Evolutionary conservation across 2,797 vertebrate species (phyloP).

Genomic region (Brachyalestes nurse): DNA sequence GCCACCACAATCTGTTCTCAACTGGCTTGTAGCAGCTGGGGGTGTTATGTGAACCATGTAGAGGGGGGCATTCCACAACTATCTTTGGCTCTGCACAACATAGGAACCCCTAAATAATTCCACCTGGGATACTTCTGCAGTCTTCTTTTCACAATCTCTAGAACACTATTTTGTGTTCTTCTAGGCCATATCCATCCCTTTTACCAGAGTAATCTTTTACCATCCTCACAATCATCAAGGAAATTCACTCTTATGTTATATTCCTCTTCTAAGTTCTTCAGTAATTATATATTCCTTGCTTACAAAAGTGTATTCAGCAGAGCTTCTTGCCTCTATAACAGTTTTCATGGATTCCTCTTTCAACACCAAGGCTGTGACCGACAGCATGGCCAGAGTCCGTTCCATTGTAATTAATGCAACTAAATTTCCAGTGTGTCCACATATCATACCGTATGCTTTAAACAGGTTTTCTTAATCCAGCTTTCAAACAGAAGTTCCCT

Average conservation of each 20-base stretch:
- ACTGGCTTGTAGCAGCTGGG: not conserved
- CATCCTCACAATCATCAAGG: not conserved
- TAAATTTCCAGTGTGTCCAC: too few species aligned
- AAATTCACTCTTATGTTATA: not conserved
- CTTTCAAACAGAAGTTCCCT: not conserved
- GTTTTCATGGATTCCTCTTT: too few species aligned
- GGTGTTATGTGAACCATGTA: not conserved
- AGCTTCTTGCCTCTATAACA: not conserved
- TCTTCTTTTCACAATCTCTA: not conserved
- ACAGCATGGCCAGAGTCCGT: too few species aligned
- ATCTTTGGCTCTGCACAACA: not conserved
- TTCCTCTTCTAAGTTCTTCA: not conserved
- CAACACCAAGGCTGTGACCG: too few species aligned
- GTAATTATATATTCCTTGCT: not conserved
- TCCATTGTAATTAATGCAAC: not conserved
- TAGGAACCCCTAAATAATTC: not conserved
- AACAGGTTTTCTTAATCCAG: not conserved
- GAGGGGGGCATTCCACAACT: not conserved
- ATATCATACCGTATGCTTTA: too few species aligned
- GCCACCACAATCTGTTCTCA: too few species aligned
- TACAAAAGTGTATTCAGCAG: not conserved
- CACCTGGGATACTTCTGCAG: not conserved
- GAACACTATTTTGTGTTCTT: not conserved
- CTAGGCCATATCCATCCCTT: not conserved
- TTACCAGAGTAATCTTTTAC: not conserved